Conservation (phyloP, 2,888 invertebrate genomes). For the Neoitamus cyanurus region DNA sequence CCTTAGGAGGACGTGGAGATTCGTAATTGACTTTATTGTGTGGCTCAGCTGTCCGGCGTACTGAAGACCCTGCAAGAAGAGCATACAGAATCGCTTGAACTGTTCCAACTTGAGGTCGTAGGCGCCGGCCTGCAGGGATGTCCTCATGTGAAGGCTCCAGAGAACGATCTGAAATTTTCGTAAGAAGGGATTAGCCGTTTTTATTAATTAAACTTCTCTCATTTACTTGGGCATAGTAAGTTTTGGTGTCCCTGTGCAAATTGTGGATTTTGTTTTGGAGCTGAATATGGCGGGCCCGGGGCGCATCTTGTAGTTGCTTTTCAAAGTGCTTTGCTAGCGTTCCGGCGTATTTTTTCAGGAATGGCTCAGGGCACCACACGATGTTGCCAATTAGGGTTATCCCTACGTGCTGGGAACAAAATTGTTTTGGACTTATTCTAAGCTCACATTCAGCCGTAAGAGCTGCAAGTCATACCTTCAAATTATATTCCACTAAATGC, state of each 20-base stretch:
- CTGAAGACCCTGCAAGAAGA: slow-evolving; percentile 71
- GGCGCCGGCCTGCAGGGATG: slow-evolving; percentile 66
- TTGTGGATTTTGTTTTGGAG: slow-evolving; percentile 71
- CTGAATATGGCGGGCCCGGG: slow-evolving; percentile 70
- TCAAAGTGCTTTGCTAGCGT: slow-evolving; percentile 68
- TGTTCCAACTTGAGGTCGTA: slow-evolving; percentile 69
- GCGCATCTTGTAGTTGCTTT: slow-evolving; percentile 62
- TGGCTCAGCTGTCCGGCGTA: slow-evolving; percentile 75
- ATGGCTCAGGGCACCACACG: slow-evolving; percentile 87
- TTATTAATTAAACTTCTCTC: no score
- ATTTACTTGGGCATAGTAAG: slow-evolving; percentile 56
- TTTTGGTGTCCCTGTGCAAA: slow-evolving; percentile 73
- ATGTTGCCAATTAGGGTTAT: slow-evolving; percentile 83
- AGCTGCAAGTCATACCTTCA: slow-evolving; percentile 72
- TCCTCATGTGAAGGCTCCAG: slow-evolving; percentile 75
- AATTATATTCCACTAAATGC: slow-evolving; percentile 79
- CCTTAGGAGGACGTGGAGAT: slow-evolving; percentile 76
- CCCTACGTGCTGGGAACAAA: slow-evolving; percentile 74
- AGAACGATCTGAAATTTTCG: slow-evolving; percentile 66
- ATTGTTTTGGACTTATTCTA: not conserved
- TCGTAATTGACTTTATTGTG: slow-evolving; percentile 71
- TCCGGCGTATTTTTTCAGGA: slow-evolving; percentile 75
- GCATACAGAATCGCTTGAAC: slow-evolving; percentile 66
- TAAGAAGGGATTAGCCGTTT: no score
- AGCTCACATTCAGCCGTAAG: no score